phyloP scores from a whole-genome alignment of 2,797 vertebrate genomes.

The Myoxocephalus aenaeus region DNA sequence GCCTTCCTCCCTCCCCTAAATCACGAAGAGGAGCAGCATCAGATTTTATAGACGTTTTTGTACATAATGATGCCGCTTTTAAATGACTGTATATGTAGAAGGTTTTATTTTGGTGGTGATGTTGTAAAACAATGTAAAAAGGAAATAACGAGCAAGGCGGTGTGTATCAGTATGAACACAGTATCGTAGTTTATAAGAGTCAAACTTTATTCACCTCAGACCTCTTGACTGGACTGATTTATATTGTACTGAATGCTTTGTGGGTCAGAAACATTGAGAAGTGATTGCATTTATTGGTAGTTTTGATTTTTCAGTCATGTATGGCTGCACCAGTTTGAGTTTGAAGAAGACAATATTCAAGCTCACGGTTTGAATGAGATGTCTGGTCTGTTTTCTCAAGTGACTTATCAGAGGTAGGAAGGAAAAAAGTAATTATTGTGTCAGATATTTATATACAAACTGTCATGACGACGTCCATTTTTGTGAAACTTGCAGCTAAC shows the following conservation, averaged over 20 bases:
- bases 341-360: constrained; percentile 15
- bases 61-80: constrained; percentile 83
- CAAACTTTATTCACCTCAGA: constrained; percentile 40
- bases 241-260: constrained; percentile 34
- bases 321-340: constrained; percentile 1
- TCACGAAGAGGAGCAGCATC: constrained; percentile 88
- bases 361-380: constrained; percentile 11
- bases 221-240: constrained; percentile 35
- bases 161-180: constrained; percentile 25
- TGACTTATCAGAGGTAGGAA: constrained; percentile 42
- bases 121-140: constrained; percentile 71
- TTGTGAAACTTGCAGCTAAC: constrained; percentile 68
- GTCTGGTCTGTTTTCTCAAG: constrained; percentile 34
- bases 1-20: constrained; percentile 69
- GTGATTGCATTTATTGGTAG: constrained; percentile 25
- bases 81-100: constrained; percentile 78
- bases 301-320: constrained; percentile 19
- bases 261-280: constrained; percentile 28
- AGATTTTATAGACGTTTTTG: constrained; percentile 90
- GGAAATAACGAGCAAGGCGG: constrained; percentile 2
- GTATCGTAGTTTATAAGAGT: constrained; percentile 45
- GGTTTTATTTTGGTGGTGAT: constrained; percentile 69
- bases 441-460: constrained; percentile 50
- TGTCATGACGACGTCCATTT: constrained; percentile 18
- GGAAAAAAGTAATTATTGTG: constrained; percentile 12